Evolutionary conservation across 2,797 vertebrate genomes (phyloP).

Genomic region (Garrulus glandarius): DNA sequence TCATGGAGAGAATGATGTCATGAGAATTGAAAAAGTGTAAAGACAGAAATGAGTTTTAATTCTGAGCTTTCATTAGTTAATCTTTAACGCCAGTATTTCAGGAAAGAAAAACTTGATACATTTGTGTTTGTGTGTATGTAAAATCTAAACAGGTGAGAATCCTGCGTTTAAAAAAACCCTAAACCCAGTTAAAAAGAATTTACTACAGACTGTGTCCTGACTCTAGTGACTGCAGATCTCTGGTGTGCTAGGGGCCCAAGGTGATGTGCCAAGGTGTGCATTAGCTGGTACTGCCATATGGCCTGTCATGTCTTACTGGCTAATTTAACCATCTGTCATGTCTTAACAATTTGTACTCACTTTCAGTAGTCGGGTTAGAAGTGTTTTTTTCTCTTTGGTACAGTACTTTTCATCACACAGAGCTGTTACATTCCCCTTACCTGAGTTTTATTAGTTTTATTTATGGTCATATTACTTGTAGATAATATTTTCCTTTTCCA

Average conservation of each 20-base stretch:
- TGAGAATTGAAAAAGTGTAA: background rate
- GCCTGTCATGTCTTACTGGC: background rate
- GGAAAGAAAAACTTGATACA: background rate
- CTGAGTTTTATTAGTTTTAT: background rate
- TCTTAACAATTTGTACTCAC: background rate
- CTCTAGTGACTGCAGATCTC: background rate
- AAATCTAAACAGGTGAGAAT: background rate
- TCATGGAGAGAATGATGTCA: background rate
- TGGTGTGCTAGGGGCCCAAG: background rate
- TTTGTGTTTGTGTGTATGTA: background rate
- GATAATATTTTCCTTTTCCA: background rate
- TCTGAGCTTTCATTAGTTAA: background rate
- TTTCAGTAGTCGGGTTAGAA: background rate
- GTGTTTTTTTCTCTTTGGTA: background rate
- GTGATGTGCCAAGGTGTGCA: background rate
- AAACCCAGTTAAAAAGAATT: background rate
- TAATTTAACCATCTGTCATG: constrained; percentile 58
- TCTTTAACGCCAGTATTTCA: background rate
- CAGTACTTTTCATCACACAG: background rate
- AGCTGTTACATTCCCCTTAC: background rate
- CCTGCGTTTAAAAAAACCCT: background rate
- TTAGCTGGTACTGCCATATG: constrained; percentile 52
- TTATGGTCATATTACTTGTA: background rate
- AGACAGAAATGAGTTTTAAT: background rate
- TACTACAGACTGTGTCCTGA: background rate